phyloP scores from a whole-genome alignment of 1,140 invertebrate species.

The Maniola jurtina region DNA sequence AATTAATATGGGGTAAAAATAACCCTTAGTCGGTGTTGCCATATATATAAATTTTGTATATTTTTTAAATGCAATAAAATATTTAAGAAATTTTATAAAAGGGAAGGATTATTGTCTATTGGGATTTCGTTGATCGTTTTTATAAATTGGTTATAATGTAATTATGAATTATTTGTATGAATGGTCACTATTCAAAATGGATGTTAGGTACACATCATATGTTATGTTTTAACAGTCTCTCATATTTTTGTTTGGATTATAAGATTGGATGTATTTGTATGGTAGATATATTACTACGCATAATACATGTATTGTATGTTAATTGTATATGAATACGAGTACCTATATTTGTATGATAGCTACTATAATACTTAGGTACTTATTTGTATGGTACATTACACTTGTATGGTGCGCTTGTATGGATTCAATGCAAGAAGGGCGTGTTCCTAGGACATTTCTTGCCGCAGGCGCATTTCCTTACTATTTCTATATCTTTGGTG shows the following conservation, averaged over 20 bases:
- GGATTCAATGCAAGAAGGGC: constrained; percentile 57
- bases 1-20: background rate
- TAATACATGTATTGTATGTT: no score
- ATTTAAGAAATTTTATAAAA: background rate
- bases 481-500: constrained; percentile 97
- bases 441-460: constrained; percentile 87
- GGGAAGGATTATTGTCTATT: constrained; percentile 1
- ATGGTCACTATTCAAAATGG: no score
- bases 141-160: background rate
- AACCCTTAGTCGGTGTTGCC: background rate
- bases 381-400: constrained; percentile 6
- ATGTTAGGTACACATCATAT: no score
- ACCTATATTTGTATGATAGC: no score
- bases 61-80: background rate
- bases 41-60: background rate
- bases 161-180: background rate
- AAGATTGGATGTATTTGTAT: background rate
- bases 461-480: constrained; percentile 94
- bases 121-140: constrained; percentile 1
- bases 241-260: no score
- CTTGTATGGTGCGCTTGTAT: background rate
- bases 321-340: no score
- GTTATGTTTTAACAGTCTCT: no score
- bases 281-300: background rate
- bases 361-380: background rate